Percentiles rank a stretch among this genome's conserved stretches.
Conservation (phyloP, 2,797 vertebrate genomes). For the Philypnodon macrostomus region DNA sequence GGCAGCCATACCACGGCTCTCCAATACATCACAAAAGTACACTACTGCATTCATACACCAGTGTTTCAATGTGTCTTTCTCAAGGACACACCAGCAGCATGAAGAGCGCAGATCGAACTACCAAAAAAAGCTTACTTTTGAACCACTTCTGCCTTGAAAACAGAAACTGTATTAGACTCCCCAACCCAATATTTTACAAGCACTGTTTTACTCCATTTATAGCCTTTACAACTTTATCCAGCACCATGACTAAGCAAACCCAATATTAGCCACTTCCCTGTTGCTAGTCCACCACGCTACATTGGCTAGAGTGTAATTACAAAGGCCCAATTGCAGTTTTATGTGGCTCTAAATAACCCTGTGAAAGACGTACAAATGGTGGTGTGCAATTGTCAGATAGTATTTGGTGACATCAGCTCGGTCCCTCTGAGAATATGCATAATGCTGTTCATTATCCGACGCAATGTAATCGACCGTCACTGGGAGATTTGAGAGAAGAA, state of each 20-base stretch:
- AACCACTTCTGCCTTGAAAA: too few species aligned
- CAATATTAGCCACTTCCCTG: slow-evolving; percentile 18
- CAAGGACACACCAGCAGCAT: too few species aligned
- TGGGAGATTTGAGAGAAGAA: slow-evolving; percentile 1
- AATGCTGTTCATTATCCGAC: slow-evolving; percentile 32
- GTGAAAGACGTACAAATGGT: slow-evolving; percentile 15
- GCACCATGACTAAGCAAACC: slow-evolving; percentile 12
- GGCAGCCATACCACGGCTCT: too few species aligned
- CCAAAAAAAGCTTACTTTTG: too few species aligned
- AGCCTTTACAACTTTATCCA: slow-evolving; percentile 9
- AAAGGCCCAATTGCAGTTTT: slow-evolving; percentile 6
- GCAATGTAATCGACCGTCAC: slow-evolving; percentile 1
- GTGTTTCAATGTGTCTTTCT: too few species aligned
- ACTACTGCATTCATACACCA: too few species aligned
- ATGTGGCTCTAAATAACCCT: slow-evolving; percentile 8
- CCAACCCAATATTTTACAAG: too few species aligned
- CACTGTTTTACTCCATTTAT: slow-evolving; percentile 7
- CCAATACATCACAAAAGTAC: too few species aligned
- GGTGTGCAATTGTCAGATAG: not conserved
- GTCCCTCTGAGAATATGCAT: slow-evolving; percentile 11
- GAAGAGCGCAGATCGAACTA: too few species aligned
- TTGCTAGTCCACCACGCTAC: not conserved
- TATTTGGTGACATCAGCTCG: slow-evolving; percentile 9
- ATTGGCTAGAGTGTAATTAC: slow-evolving; percentile 12
- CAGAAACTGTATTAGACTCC: too few species aligned